Evolutionary conservation across 2,888 invertebrate species (phyloP).

Genomic region (Meiosimyza platycephala): DNA sequence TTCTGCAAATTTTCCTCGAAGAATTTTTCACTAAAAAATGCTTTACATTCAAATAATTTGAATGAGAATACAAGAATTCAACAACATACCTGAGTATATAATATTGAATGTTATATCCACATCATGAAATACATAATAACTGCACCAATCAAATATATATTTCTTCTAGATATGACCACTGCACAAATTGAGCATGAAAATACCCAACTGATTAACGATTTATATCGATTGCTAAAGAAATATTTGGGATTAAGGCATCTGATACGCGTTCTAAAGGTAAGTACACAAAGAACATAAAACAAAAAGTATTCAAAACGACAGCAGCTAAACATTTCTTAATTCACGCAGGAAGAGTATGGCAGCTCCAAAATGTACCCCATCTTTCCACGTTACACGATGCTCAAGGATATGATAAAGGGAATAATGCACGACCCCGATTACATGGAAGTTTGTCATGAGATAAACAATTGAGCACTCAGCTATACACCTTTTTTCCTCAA

Average conservation of each 20-base stretch:
- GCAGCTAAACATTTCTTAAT: slow-evolving; percentile 15
- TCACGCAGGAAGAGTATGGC: slow-evolving; percentile 84
- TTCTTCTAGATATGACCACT: slow-evolving; percentile 84
- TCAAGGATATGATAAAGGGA: slow-evolving; percentile 97
- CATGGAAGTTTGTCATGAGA: slow-evolving; percentile 96
- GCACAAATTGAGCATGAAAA: slow-evolving; percentile 93
- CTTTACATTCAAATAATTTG: not conserved
- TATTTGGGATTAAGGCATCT: slow-evolving; percentile 90
- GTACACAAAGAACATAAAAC: not conserved
- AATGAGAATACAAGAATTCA: no score
- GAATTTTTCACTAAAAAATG: not conserved
- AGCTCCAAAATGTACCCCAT: slow-evolving; percentile 94
- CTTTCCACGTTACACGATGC: slow-evolving; percentile 92
- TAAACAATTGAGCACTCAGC: slow-evolving; percentile 70
- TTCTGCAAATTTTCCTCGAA: not conserved
- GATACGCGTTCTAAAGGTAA: slow-evolving; percentile 87
- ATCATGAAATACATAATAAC: no score
- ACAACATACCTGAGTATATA: no score
- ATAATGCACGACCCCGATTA: slow-evolving; percentile 96
- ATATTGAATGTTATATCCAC: no score
- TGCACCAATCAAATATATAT: no score
- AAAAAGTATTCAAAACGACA: slow-evolving; percentile 5
- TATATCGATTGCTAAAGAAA: slow-evolving; percentile 91
- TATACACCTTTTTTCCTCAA: not conserved
- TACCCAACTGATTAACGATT: slow-evolving; percentile 92